Conservation (phyloP, 2,888 invertebrate species). For the Villa cingulata region DNA sequence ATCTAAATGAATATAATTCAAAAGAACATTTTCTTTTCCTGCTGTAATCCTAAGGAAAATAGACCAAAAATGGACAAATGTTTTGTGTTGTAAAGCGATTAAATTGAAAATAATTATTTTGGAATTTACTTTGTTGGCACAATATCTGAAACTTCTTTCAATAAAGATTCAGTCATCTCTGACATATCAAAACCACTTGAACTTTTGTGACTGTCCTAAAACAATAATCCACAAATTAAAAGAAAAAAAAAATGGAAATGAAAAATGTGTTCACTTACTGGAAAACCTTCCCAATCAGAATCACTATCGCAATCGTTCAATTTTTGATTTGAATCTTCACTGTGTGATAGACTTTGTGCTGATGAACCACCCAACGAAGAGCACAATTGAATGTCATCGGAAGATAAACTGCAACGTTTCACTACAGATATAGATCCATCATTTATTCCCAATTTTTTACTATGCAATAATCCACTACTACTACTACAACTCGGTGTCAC, state of each 20-base stretch:
- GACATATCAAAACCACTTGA: constrained; percentile 52
- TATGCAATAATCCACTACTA: background rate
- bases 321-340: constrained; percentile 23
- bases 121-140: constrained; percentile 29
- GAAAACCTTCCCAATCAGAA: constrained; percentile 57
- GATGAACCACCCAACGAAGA: constrained; percentile 29
- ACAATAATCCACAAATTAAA: constrained; percentile 16
- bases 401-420: constrained; percentile 42
- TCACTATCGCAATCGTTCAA: constrained; percentile 55
- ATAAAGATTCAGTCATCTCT: constrained; percentile 56
- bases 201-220: constrained; percentile 50
- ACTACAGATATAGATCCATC: constrained; percentile 23
- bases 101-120: background rate
- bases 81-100: too few relatives aligned
- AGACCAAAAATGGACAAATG: too few relatives aligned
- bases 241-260: background rate
- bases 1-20: constrained; percentile 64
- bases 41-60: constrained; percentile 43
- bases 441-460: background rate
- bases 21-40: constrained; percentile 57
- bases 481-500: too few relatives aligned
- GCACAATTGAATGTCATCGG: constrained; percentile 25
- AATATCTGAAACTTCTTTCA: constrained; percentile 54
- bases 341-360: constrained; percentile 28
- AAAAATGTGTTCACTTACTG: constrained; percentile 2